These are phyloP conservation scores for Drosophila lacertosa DNA, from an alignment of 1,140 invertebrate species.

Conservation along the genomic window DNA sequence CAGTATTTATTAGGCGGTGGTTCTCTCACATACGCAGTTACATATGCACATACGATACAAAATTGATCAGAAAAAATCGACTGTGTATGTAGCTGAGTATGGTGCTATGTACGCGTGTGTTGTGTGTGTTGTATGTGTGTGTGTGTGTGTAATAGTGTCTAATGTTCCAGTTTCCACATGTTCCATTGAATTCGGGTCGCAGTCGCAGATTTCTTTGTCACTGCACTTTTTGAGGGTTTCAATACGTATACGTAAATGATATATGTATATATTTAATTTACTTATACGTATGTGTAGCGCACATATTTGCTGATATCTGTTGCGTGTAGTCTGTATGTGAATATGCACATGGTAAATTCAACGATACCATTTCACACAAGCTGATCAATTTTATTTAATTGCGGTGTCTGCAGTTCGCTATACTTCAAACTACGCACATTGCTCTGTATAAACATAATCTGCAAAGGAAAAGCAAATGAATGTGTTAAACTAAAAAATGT, in stretches of 20 bases:
- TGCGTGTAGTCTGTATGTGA: slow-evolving; percentile 18
- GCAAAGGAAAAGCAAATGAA: background rate
- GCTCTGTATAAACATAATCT: slow-evolving; percentile 49
- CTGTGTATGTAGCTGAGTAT: slow-evolving; percentile 5
- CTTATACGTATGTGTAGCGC: slow-evolving; percentile 28
- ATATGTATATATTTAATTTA: slow-evolving; percentile 23
- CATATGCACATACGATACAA: slow-evolving; percentile 10
- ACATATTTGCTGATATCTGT: slow-evolving; percentile 35
- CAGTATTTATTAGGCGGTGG: slow-evolving; percentile 68
- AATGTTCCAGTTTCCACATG: slow-evolving; percentile 2
- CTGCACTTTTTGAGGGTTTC: slow-evolving; percentile 24
- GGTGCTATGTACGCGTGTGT: slow-evolving; percentile 1
- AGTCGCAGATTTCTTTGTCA: slow-evolving; percentile 1
- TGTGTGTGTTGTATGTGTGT: slow-evolving; percentile 8
- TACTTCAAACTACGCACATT: slow-evolving; percentile 33
- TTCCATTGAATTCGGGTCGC: background rate
- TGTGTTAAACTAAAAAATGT: too few species aligned
- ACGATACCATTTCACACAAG: slow-evolving; percentile 22
- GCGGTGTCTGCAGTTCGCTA: slow-evolving; percentile 23
- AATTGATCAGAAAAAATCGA: slow-evolving; percentile 9
- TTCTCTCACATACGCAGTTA: slow-evolving; percentile 51
- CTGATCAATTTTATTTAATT: slow-evolving; percentile 34
- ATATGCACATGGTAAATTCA: slow-evolving; percentile 20
- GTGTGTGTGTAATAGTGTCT: slow-evolving; percentile 5
- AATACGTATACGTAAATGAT: slow-evolving; percentile 37